A percentile compares a stretch with the other conserved stretches of the same genome.
These are phyloP conservation scores for Chalcosyrphus nemorum DNA, from an alignment of 2,888 invertebrate species.

Conservation along the genomic window DNA sequence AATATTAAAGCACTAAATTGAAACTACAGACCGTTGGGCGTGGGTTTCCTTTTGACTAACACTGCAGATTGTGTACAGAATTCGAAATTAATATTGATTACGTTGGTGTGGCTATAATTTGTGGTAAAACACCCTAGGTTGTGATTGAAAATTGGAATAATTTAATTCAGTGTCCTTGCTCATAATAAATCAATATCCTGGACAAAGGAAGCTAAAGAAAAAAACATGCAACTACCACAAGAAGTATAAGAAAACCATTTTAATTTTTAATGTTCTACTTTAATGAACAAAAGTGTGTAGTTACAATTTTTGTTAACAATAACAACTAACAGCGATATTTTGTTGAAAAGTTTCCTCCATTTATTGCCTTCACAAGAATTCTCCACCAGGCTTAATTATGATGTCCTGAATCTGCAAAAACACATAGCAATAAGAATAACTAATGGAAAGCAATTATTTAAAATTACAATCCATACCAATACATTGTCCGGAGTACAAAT, in stretches of 20 bases:
- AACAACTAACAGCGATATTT: constrained; percentile 33
- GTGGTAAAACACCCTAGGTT: background rate
- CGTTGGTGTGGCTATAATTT: background rate
- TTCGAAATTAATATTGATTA: background rate
- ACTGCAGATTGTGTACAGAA: background rate
- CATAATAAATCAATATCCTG: background rate
- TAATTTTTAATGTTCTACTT: constrained; percentile 11
- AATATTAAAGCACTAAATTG: background rate
- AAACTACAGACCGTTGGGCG: background rate
- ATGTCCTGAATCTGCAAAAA: constrained; percentile 75
- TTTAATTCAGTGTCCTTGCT: background rate
- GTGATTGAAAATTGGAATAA: background rate
- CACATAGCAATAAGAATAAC: background rate
- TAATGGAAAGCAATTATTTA: background rate
- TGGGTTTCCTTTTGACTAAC: background rate
- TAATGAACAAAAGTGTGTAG: constrained; percentile 18
- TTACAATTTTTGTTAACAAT: constrained; percentile 14
- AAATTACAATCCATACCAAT: constrained; percentile 69
- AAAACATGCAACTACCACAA: background rate
- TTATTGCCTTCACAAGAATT: constrained; percentile 74
- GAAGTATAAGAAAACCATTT: background rate
- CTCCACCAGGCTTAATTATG: constrained; percentile 75
- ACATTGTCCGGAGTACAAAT: constrained; percentile 76
- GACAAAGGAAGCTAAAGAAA: too few relatives aligned
- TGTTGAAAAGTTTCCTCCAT: background rate